Base-by-base conservation (phyloP, 1,140 invertebrate species). In the Bombyx mandarina region DNA sequence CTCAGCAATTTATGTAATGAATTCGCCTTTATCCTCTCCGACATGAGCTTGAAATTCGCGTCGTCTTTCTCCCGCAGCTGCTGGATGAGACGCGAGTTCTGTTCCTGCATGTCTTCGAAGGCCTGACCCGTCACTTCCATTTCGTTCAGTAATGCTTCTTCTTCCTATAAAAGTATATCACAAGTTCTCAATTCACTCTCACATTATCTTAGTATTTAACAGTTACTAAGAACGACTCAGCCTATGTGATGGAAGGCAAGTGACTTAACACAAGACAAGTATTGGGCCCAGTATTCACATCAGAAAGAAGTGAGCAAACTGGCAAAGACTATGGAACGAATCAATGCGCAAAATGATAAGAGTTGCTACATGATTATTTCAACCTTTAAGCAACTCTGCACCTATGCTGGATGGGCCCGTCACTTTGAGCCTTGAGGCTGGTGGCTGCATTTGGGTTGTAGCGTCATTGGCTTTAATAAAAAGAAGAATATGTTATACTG, bases 111-210 rank as follows among this genome's bases (percentile, higher is more conserved):
- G 75, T 99, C 98, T 88, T 99, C 98, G 81, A 99, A 99, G 0
- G 98, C 98, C 87, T 99, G 97, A 0, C 98, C 98, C 0, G 98
- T 99, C 1, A 99, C 97, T 84, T 99, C 99, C 96, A 99, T 99
- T 86, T 99, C 99, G 77, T 97, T 99, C 4, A 99, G 88, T 54
- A 99, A 88, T 2, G 97, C 97, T 81, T 99, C 98, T 86, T 99
- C 98, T 82, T 99, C 97, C 93, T 96, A 79, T 62, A 88, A 56
- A 12, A 49, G 26, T 35, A 35, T 3, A 35, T 7, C 4, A 55
- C 7, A 55, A n/a, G 42, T 45, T 6, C 22, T n/a, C 44, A 42
- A 42, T 52, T 7, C 12, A 26, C 7, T 42, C 51, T 42, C 5
- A 49, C 7, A 49, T 10, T 50, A 50, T 50, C 26, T 50, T 18